Base-by-base conservation (phyloP, 2,113 vertebrate genomes). In the Marcusenius ussheri region DNA sequence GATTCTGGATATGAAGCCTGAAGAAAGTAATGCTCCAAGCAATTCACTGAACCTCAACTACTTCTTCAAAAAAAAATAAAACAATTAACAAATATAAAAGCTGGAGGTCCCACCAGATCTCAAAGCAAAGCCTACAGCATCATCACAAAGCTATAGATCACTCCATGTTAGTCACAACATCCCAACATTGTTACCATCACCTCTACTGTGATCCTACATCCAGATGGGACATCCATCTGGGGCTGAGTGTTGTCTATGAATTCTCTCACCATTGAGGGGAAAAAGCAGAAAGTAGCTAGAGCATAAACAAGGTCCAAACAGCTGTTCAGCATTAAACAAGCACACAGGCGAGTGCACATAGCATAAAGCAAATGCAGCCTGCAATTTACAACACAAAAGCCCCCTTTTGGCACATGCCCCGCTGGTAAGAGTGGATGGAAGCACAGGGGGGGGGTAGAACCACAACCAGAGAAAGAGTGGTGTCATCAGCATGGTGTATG, bases 321-420 rank as follows among this genome's bases (percentile, higher is more conserved):
- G 83, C 83, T 85, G 83, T 85, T 85, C 83, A 47, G 83, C 39
- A 83, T 83, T 83, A 83, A 83, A 83, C 35, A 42, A 83, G 17
- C 80, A 21, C 24, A 47, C 80, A 83, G 42, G 24, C 45, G 80
- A 47, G 42, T 47, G 80, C 46, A 85, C 46, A 50, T 49, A 49
- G 83, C 10, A 85, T 49, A 49, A 85, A 85, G 83, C 24, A 46
- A 49, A 46, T 24, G n/a, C 13, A 49, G 9, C 83, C 45, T 27
- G 42, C 42, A 85, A 85, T 49, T 85, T n/a, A 85, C 45, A 85
- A 10, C 83, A 85, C 83, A 85, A 85, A 85, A 85, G 47, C 21
- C 83, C 46, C 45, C 3, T 49, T 85, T 85, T 77, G 70, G 70
- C 70, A 39, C 13, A 77, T 66, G 62, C 62, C 62, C 62, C n/a